phyloP scores from a whole-genome alignment of 2,797 vertebrate genomes.

The Coreius guichenoti region DNA sequence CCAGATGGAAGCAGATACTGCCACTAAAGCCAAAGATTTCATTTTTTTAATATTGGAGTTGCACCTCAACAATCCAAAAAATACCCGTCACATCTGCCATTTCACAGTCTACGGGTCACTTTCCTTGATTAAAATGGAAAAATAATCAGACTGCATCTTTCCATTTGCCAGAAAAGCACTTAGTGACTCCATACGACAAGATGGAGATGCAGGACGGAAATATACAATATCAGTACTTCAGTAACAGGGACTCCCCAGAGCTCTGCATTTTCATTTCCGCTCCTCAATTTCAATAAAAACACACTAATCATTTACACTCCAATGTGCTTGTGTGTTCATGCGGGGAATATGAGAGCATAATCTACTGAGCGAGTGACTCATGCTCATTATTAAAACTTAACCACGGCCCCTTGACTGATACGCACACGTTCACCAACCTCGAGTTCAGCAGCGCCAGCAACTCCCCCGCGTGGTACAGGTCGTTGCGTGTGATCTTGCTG shows the following conservation, averaged over 20 bases:
- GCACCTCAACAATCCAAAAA: conserved; percentile 21
- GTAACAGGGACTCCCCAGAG: conserved; percentile 15
- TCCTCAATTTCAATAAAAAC: conserved; percentile 28
- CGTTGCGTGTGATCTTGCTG: conserved; percentile 93
- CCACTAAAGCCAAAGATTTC: conserved; percentile 45
- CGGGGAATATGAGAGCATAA: conserved; percentile 21
- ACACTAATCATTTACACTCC: not conserved
- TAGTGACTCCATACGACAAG: not conserved
- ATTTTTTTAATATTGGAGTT: conserved; percentile 32
- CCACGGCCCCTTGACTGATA: not conserved
- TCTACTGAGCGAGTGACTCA: conserved; percentile 35
- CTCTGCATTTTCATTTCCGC: conserved; percentile 22
- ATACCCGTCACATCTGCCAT: not conserved
- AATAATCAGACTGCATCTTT: conserved; percentile 7
- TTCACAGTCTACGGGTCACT: not conserved
- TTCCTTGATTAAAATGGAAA: not conserved
- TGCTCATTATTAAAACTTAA: conserved; percentile 32
- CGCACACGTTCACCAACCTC: conserved; percentile 80
- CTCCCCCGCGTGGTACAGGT: conserved; percentile 97
- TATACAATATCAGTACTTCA: not conserved
- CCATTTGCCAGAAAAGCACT: conserved; percentile 7
- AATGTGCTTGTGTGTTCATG: conserved; percentile 24
- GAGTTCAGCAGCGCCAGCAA: conserved; percentile 95
- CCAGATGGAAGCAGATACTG: conserved; percentile 43
- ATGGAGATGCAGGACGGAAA: not conserved